Evolutionary conservation across 2,797 vertebrate species (phyloP).

Genomic region (Myripristis murdjan): DNA sequence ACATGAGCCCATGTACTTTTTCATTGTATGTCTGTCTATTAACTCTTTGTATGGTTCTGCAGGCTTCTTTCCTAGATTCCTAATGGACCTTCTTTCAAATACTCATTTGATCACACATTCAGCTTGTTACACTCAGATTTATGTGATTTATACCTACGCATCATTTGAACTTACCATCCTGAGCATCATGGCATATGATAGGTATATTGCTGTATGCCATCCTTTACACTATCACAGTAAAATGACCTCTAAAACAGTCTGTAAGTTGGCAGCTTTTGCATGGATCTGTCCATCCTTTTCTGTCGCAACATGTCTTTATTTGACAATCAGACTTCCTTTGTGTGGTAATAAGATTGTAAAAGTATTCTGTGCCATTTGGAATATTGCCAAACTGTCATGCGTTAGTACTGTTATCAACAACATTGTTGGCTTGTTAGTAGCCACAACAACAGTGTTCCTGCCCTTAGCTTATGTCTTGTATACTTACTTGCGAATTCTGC

Average conservation of each 20-base stretch:
- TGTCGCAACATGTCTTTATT: background rate
- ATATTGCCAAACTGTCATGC: slow-evolving; percentile 70
- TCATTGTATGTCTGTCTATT: slow-evolving; percentile 55
- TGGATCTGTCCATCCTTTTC: slow-evolving; percentile 36
- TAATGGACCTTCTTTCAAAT: slow-evolving; percentile 64
- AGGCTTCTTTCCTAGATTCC: slow-evolving; percentile 64
- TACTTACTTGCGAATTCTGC: slow-evolving; percentile 60
- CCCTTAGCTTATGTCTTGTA: slow-evolving; percentile 62
- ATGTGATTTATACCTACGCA: slow-evolving; percentile 63
- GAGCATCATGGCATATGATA: slow-evolving; percentile 69
- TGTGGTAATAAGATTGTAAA: slow-evolving; percentile 68
- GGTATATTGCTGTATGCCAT: slow-evolving; percentile 72
- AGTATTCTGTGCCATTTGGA: slow-evolving; percentile 71
- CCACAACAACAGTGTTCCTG: slow-evolving; percentile 22
- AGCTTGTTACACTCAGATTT: slow-evolving; percentile 72
- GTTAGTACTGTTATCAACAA: slow-evolving; percentile 43
- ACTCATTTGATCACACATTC: slow-evolving; percentile 59
- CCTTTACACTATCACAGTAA: slow-evolving; percentile 70
- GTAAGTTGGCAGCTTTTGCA: slow-evolving; percentile 32
- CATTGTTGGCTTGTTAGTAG: slow-evolving; percentile 29
- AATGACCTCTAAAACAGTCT: slow-evolving; percentile 52
- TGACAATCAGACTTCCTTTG: slow-evolving; percentile 55
- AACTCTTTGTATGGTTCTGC: slow-evolving; percentile 58
- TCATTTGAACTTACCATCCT: slow-evolving; percentile 61
- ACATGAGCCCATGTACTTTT: slow-evolving; percentile 69